A percentile compares a stretch with the other conserved stretches of the same genome.
Evolutionary conservation across 2,797 vertebrate species (phyloP).

Genomic region (Gambusia yucatana): DNA sequence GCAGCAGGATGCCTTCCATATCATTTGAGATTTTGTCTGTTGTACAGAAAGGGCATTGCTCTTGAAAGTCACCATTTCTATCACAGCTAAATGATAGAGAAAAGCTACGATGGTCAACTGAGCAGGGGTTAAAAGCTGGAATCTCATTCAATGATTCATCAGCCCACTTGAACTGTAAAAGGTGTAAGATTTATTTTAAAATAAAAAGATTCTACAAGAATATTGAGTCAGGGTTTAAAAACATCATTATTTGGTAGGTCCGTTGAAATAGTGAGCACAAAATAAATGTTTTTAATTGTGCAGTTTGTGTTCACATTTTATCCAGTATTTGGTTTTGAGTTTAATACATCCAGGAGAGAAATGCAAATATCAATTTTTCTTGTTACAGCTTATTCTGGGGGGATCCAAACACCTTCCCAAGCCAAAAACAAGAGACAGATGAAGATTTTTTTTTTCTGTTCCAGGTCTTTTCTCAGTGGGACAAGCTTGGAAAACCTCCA

Average conservation of each 20-base stretch:
- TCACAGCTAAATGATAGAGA: conserved; percentile 1
- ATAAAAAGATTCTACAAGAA: background rate
- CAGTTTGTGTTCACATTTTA: background rate
- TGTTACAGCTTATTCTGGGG: background rate
- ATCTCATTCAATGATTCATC: background rate
- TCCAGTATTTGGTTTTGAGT: background rate
- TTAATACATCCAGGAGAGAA: background rate
- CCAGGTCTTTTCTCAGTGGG: background rate
- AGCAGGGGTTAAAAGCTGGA: background rate
- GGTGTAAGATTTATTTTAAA: background rate
- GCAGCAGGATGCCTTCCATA: conserved; percentile 10
- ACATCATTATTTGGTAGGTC: background rate
- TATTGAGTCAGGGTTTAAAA: background rate
- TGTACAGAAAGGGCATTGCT: conserved; percentile 14
- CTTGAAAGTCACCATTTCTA: conserved; percentile 42
- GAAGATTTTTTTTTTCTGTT: background rate
- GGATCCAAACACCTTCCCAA: background rate
- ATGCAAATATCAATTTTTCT: background rate
- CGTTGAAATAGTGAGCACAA: background rate
- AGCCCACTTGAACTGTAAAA: background rate
- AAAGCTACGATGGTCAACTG: background rate
- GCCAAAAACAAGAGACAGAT: background rate
- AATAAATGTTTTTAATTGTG: background rate
- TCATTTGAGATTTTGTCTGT: conserved; percentile 14
- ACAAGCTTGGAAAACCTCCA: background rate